Evolutionary conservation across 2,888 invertebrate species (phyloP), one percentile per base, ranked within the genome.

Genomic region (Cyclophora albipunctata): DNA sequence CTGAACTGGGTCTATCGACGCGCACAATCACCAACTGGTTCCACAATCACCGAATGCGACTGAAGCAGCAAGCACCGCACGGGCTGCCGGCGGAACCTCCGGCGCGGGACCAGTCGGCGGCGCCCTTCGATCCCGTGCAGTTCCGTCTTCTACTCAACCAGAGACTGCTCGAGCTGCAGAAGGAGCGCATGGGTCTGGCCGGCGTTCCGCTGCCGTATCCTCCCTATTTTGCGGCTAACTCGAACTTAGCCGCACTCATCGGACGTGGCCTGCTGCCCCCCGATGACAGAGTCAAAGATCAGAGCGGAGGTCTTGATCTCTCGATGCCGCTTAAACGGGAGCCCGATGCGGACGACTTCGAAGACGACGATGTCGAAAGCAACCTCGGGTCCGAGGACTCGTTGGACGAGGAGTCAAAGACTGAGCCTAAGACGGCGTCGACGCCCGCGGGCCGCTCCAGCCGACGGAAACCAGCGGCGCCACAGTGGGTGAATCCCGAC

Each of bases 21-120:
- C 91, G 99, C 63, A 99, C 99, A 49, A 98, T 99, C 69, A 98
- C 98, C 55, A 99, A 99, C 84, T 99, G 99, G 99, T 99, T 99
- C 91, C 99, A 99, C 90, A 99, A 99, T 81, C 98, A 99, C 79
- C 93, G 99, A 67, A 99, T 99, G 97, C 92, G 99, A 57, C 92
- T 98, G 74, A 98, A 98, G 84, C 96, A 96, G 75, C 95, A 96
- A 73, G 93, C 93, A 48, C 95, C 96, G 2, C 95, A 95, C 69
- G 93, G 94, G 0, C 89, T 93, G 34, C 91, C 92, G 0, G 93
- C 93, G 47, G 92, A 93, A 51, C 93, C 94, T 5, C 94, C 94
- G 3, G 92, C 93, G 41, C 89, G 94, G 34, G 95, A 95, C 69
- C 93, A 93, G 62, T 90, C 92, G 34, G 81, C 90, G 35, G 92